Conservation (phyloP, 2,113 vertebrate genomes). For the Ondatra zibethicus region DNA sequence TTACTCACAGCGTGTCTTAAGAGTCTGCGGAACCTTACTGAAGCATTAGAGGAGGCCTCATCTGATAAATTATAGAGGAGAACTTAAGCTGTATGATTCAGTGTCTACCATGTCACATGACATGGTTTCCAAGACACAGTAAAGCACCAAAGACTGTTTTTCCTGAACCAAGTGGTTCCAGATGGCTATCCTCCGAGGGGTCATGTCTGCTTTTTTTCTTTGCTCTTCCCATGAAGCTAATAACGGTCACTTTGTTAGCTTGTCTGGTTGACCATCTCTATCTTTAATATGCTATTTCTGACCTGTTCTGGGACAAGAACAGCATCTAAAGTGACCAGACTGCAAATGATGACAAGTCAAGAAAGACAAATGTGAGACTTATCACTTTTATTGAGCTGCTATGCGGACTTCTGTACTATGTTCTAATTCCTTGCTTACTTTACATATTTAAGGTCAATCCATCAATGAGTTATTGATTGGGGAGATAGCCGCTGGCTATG, state of each 20-base stretch:
- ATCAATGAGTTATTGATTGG: not conserved
- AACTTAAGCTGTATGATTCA: not conserved
- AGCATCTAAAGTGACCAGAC: not conserved
- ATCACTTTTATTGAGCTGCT: not conserved
- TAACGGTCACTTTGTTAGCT: not conserved
- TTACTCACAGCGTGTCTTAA: constrained; percentile 1
- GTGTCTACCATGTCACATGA: not conserved
- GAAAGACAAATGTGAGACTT: not conserved
- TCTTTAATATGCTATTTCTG: constrained; percentile 48
- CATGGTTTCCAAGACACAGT: not conserved
- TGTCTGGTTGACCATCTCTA: constrained; percentile 17
- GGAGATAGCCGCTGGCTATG: not conserved
- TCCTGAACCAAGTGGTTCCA: constrained; percentile 3
- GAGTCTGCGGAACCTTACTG: not conserved
- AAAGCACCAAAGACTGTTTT: not conserved
- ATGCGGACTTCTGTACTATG: not conserved
- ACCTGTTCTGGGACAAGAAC: constrained; percentile 1
- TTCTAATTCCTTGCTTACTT: not conserved
- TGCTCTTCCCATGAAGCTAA: constrained; percentile 7
- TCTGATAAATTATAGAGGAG: not conserved
- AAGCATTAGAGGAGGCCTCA: not conserved
- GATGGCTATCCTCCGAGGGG: not conserved
- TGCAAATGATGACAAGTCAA: not conserved
- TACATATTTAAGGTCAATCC: not conserved
- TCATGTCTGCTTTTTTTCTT: constrained; percentile 16